phyloP scores from a whole-genome alignment of 2,888 invertebrate species.

The Caenorhabditis sinica region DNA sequence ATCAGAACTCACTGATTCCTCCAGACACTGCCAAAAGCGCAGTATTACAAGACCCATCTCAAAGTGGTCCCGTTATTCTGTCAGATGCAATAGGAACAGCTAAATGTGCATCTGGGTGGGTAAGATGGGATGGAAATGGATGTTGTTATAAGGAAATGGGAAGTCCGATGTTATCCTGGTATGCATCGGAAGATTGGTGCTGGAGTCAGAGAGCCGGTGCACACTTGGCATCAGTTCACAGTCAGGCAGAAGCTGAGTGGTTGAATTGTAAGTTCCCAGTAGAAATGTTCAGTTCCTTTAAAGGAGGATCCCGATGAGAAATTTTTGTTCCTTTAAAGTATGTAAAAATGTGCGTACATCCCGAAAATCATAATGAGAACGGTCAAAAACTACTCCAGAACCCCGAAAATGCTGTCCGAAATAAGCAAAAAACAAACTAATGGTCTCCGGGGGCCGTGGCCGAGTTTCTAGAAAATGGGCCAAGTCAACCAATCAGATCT shows the following conservation, averaged over 20 bases:
- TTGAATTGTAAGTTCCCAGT: slow-evolving; percentile 25
- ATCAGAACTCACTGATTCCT: slow-evolving; percentile 19
- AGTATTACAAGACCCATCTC: not conserved
- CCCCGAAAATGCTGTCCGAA: too few relatives aligned
- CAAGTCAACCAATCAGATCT: too few relatives aligned
- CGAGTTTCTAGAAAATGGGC: too few relatives aligned
- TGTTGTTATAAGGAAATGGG: slow-evolving; percentile 31
- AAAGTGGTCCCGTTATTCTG: slow-evolving; percentile 1
- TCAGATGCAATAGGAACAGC: slow-evolving; percentile 43
- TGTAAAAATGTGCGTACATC: too few relatives aligned
- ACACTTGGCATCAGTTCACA: slow-evolving; percentile 44
- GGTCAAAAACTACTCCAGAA: too few relatives aligned
- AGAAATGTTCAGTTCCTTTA: too few relatives aligned
- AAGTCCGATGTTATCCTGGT: slow-evolving; percentile 33
- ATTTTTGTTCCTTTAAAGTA: not conserved
- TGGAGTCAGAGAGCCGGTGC: slow-evolving; percentile 47
- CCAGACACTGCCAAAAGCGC: not conserved
- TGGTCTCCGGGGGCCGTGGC: too few relatives aligned
- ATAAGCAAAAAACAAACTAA: too few relatives aligned
- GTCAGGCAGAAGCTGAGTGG: slow-evolving; percentile 36
- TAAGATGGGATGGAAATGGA: slow-evolving; percentile 31
- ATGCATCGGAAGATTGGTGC: slow-evolving; percentile 40
- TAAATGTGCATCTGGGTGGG: slow-evolving; percentile 39
- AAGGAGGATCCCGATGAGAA: too few relatives aligned
- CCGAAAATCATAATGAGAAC: too few relatives aligned